Base-by-base conservation (phyloP, 2,797 vertebrate genomes). In the Acropternis orthonyx region DNA sequence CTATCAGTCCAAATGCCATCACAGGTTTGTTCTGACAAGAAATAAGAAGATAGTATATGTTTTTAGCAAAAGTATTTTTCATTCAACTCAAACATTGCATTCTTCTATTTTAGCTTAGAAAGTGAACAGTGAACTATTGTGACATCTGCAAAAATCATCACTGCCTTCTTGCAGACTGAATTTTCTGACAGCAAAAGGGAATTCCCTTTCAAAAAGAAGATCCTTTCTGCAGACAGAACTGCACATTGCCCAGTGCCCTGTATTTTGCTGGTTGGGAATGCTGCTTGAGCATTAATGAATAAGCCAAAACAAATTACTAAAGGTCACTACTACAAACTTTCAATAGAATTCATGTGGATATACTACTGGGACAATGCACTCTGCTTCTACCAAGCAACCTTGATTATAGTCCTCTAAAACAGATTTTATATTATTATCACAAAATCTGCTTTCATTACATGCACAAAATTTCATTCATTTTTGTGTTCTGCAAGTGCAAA, bases 1-100 rank as follows among this genome's bases (percentile, higher is more conserved):
- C 97, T 80, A 99, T 13, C 74, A 99, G 96, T 62, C 99, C 99
- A 46, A 99, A 99, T 10, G 94, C 98, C 99, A 99, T 99, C 95
- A 99, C 97, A 1, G 99, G 98, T 96, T 99, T 99, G 91, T 99
- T 99, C 99, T 99, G 98, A 59, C 92, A 92, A 90, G 71, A 85
- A 92, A 92, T 69, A 78, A 91, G 80, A 61, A 2, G 12, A 12
- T 15, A 51, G 28, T 24, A 67, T 3, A 10, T 10, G 23, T 7
- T 63, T 82, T 95, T 19, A 93, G 90, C 73, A 28, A 94, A 90
- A 75, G 71, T 18, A 44, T 52, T 56, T 91, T 84, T 94, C 59
- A 82, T 66, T 43, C 48, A 90, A 62, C 6, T 39, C 55, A 54
- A 55, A 63, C 17, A 43, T 19, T 51, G 46, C 41, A 12, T 71